These are phyloP conservation scores for Corythoichthys intestinalis DNA, from an alignment of 2,113 vertebrate species.

Conservation along the genomic window DNA sequence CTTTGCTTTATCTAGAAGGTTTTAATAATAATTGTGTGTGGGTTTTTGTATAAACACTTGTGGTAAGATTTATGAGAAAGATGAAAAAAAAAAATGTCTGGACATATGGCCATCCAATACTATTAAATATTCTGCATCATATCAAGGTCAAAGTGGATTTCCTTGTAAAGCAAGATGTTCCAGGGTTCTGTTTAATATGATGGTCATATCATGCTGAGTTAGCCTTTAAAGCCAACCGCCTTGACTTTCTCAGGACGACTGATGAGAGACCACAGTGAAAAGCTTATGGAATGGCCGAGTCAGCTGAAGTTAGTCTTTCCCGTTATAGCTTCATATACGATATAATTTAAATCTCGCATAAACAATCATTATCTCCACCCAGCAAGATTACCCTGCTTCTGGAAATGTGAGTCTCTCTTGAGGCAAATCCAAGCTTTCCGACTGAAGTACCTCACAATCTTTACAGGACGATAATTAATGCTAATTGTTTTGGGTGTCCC, in stretches of 20 bases:
- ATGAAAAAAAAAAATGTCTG: constrained; percentile 10
- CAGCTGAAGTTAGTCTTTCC: constrained; percentile 42
- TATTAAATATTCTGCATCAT: constrained; percentile 36
- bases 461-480: constrained; percentile 4
- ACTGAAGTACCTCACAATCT: neutral
- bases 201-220: constrained; percentile 53
- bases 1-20: constrained; percentile 52
- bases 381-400: constrained; percentile 22
- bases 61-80: constrained; percentile 35
- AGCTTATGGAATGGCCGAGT: constrained; percentile 37
- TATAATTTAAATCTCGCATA: constrained; percentile 50
- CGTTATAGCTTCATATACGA: constrained; percentile 42
- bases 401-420: constrained; percentile 10
- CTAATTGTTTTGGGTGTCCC: neutral
- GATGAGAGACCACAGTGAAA: constrained; percentile 55
- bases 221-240: constrained; percentile 50
- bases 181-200: constrained; percentile 49
- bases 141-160: constrained; percentile 45
- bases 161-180: constrained; percentile 35
- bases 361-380: constrained; percentile 54
- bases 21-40: constrained; percentile 59
- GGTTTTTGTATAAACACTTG: constrained; percentile 18
- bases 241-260: constrained; percentile 38
- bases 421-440: constrained; percentile 12
- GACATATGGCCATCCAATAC: constrained; percentile 25